phyloP scores from a whole-genome alignment of 1,140 invertebrate species.

The Drosophila kepulauana region DNA sequence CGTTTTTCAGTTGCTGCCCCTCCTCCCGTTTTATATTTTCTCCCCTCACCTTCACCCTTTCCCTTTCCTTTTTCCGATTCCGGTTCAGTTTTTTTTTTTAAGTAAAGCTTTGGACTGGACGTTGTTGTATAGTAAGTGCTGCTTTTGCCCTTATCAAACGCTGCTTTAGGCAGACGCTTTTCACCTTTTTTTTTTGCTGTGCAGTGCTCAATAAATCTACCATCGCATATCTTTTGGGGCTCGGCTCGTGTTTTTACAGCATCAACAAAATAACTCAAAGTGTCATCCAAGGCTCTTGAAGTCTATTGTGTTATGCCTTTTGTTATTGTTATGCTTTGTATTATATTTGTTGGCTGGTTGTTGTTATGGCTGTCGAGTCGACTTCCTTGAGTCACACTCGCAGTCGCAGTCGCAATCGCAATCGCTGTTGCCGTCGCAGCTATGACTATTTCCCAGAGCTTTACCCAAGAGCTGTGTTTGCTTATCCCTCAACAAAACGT shows the following conservation, averaged over 20 bases:
- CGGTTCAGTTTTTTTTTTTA: conserved; percentile 25
- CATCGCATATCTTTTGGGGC: conserved; percentile 68
- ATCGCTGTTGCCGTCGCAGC: not conserved
- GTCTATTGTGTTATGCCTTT: conserved; percentile 69
- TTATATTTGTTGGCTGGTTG: not conserved
- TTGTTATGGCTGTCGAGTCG: not conserved
- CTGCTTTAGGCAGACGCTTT: conserved; percentile 44
- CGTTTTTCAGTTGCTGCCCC: not conserved
- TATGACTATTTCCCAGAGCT: not conserved
- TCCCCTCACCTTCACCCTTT: not conserved
- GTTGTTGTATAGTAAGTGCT: conserved; percentile 36
- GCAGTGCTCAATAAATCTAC: conserved; percentile 67
- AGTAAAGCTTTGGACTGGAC: conserved; percentile 61
- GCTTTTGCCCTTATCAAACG: conserved; percentile 64
- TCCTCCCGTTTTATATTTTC: conserved; percentile 7
- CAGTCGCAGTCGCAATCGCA: not conserved
- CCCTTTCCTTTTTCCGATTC: not conserved
- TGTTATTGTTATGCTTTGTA: conserved; percentile 64
- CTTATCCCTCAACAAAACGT: conserved; percentile 69
- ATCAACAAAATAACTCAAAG: conserved; percentile 82
- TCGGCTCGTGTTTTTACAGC: conserved; percentile 63
- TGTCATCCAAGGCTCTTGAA: conserved; percentile 79
- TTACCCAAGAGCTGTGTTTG: conserved; percentile 37
- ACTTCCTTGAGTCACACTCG: not conserved
- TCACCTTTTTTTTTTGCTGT: conserved; percentile 42